Evolutionary conservation across 2,888 invertebrate genomes (phyloP).

Genomic region (Tanaodytes sp.): DNA sequence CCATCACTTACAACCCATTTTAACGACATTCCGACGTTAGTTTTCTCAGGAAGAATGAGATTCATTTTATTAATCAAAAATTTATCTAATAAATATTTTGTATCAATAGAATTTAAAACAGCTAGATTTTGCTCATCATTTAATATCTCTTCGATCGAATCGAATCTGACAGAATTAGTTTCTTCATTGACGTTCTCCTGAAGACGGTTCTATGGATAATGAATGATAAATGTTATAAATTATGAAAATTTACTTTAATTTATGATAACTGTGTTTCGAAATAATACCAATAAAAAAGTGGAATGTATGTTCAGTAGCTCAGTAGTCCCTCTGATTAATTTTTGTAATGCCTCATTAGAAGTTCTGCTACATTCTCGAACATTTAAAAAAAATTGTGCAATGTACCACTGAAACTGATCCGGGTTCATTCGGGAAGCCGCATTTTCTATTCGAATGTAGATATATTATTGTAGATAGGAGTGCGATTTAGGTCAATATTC

Average conservation of each 20-base stretch:
- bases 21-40: background rate
- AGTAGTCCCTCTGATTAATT: too few species aligned
- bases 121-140: too few species aligned
- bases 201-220: too few species aligned
- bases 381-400: background rate
- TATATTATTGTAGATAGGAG: background rate
- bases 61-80: conserved; percentile 11
- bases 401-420: conserved; percentile 4
- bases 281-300: too few species aligned
- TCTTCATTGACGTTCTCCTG: too few species aligned
- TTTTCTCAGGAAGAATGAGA: conserved; percentile 11
- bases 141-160: too few species aligned
- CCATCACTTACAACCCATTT: background rate
- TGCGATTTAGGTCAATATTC: conserved; percentile 4
- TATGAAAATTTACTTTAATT: too few species aligned
- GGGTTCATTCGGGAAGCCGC: conserved; percentile 1
- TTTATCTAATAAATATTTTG: conserved; percentile 24
- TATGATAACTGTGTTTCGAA: too few species aligned
- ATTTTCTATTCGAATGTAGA: conserved; percentile 5
- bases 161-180: too few species aligned
- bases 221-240: too few species aligned
- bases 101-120: background rate
- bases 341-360: background rate
- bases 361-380: conserved; percentile 6
- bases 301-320: too few species aligned